Base-by-base conservation (phyloP, 1,140 invertebrate species). In the Papilio polytes region DNA sequence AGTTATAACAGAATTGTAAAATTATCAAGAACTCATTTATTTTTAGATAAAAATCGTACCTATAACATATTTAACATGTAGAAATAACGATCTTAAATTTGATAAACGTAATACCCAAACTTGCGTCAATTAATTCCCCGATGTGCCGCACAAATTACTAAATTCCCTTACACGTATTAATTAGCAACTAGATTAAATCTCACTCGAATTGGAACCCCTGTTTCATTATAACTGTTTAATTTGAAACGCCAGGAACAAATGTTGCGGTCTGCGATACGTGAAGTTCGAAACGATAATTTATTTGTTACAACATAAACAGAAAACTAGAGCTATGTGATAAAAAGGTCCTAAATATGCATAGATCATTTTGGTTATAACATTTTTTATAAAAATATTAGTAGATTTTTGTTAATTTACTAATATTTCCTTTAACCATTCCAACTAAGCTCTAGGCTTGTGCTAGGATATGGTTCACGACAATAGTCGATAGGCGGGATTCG, bases 91-190 rank as follows among this genome's bases (percentile, higher is more conserved):
- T 63, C 20, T 63, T 63, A 63, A 63, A 63, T 56, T 56, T 56
- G 59, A 26, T 63, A 63, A 63, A 63, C 22, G 59, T 3, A 63
- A 63, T 63, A 3, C 6, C 59, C 20, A 63, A 63, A 63, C 59
- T 63, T 63, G 59, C 31, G 59, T 63, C 59, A 13, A 63, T 63
- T 63, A 63, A 63, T 26, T 63, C 59, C 22, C 22, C 59, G 59
- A 63, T 63, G 59, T 63, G 59, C 59, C 59, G 59, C 59, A 63
- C 59, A 63, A 63, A 63, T 63, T 63, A 63, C 59, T 31, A 63
- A 63, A 63, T 22, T 63, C 59, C 26, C 22, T 63, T 63, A 63
- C 59, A 63, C 59, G 59, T 63, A 63, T 63, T 63, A 63, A 63
- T 26, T 63, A 63, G 59, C 59, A 63, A 63, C 20, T 63, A 63